These are phyloP conservation scores for Triplophysa tibetana DNA, from an alignment of 2,113 vertebrate species.

Conservation along the genomic window DNA sequence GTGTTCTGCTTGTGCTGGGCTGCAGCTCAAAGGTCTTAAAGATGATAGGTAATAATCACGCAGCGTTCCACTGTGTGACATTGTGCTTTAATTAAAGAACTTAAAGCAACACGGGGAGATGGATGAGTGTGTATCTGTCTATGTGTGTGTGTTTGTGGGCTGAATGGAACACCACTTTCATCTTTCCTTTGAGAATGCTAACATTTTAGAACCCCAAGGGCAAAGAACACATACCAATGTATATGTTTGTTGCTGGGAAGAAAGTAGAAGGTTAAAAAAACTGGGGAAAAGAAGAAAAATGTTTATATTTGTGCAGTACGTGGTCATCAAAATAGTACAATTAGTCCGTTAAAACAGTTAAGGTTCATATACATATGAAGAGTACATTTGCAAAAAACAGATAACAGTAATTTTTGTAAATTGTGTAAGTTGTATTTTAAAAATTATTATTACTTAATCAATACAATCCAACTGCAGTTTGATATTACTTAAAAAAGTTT, in stretches of 20 bases:
- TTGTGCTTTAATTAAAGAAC: constrained; percentile 51
- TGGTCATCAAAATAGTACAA: no score
- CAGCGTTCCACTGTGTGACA: constrained; percentile 32
- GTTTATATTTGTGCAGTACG: not conserved
- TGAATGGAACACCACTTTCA: constrained; percentile 41
- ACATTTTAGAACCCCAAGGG: constrained; percentile 23
- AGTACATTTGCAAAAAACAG: no score
- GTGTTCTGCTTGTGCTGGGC: constrained; percentile 49
- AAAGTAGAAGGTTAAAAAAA: constrained; percentile 13
- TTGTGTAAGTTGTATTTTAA: no score
- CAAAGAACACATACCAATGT: constrained; percentile 6
- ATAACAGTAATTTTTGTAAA: no score
- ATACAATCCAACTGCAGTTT: no score
- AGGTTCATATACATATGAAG: no score
- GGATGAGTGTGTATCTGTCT: constrained; percentile 27
- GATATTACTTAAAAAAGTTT: no score
- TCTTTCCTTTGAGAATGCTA: constrained; percentile 43
- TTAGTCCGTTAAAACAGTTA: no score
- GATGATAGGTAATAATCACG: constrained; percentile 43
- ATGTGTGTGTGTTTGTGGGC: constrained; percentile 19
- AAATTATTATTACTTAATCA: no score
- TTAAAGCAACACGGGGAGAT: constrained; percentile 35
- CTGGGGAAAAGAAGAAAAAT: not conserved
- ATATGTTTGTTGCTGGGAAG: constrained; percentile 7
- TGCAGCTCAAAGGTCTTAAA: constrained; percentile 31